A percentile compares a stretch with the other conserved stretches of the same genome.
These are phyloP conservation scores for Vulpes lagopus DNA, from an alignment of 2,113 vertebrate genomes.

Conservation along the genomic window DNA sequence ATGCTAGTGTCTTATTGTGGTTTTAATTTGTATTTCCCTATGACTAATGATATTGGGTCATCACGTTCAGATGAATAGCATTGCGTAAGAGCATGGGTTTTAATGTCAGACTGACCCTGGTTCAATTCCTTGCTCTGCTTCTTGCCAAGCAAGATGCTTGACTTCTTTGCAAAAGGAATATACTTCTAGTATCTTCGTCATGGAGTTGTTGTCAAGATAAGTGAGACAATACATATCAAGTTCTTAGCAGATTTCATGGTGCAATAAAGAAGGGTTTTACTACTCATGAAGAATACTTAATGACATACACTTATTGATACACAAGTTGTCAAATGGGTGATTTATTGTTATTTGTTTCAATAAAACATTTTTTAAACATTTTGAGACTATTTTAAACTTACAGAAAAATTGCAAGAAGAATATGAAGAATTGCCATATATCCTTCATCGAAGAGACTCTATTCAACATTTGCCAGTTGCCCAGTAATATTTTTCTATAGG, in stretches of 20 bases:
- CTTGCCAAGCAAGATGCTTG: neutral
- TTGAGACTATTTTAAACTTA: neutral
- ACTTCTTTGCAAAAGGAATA: conserved; percentile 8
- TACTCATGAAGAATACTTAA: neutral
- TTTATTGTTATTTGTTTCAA: neutral
- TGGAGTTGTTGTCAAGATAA: neutral
- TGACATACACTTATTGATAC: neutral
- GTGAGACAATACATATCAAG: neutral
- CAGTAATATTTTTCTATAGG: neutral
- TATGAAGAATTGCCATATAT: neutral
- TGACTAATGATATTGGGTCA: neutral
- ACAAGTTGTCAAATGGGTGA: neutral
- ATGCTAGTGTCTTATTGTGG: neutral
- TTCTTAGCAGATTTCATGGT: neutral
- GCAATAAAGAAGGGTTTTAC: neutral
- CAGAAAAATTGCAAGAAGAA: neutral
- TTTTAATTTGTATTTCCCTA: conserved; percentile 27
- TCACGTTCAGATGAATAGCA: neutral
- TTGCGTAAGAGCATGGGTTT: neutral
- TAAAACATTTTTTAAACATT: neutral
- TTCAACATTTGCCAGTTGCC: neutral
- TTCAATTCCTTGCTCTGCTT: conserved; percentile 5
- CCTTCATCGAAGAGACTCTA: neutral
- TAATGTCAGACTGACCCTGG: neutral
- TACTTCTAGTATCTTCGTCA: neutral